phyloP scores from a whole-genome alignment of 2,113 vertebrate species.

The Scopus umbretta region DNA sequence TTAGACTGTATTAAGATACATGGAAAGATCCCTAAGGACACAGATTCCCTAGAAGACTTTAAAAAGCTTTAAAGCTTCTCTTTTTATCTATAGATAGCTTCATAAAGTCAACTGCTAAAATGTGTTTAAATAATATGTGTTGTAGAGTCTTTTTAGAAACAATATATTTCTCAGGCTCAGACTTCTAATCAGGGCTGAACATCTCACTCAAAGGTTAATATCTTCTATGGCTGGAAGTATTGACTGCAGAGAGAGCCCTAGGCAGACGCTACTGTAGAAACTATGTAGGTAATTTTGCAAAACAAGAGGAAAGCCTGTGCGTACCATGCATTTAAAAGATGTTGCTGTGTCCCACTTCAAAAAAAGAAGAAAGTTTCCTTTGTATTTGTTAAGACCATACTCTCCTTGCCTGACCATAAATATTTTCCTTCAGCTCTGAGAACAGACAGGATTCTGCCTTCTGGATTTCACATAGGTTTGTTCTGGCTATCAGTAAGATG shows the following conservation, averaged over 20 bases:
- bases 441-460: not conserved
- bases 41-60: not conserved
- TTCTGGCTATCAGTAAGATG: not conserved
- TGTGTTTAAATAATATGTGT: not conserved
- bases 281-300: not conserved
- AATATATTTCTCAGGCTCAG: not conserved
- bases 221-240: not conserved
- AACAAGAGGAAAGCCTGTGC: not conserved
- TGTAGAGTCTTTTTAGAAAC: not conserved
- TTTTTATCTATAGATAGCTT: not conserved
- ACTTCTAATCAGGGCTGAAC: not conserved
- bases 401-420: not conserved
- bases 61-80: not conserved
- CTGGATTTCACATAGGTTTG: not conserved
- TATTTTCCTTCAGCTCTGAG: not conserved
- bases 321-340: rapidly evolving
- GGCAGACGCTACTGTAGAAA: not conserved
- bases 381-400: not conserved
- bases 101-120: not conserved
- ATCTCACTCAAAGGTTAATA: not conserved
- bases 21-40: not conserved
- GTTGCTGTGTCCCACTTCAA: not conserved
- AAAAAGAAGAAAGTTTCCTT: not conserved
- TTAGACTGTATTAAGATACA: not conserved
- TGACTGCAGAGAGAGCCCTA: not conserved